Percentiles rank a stretch among this genome's conserved stretches.
phyloP scores from a whole-genome alignment of 2,888 invertebrate genomes.

The Epiblema foenella region DNA sequence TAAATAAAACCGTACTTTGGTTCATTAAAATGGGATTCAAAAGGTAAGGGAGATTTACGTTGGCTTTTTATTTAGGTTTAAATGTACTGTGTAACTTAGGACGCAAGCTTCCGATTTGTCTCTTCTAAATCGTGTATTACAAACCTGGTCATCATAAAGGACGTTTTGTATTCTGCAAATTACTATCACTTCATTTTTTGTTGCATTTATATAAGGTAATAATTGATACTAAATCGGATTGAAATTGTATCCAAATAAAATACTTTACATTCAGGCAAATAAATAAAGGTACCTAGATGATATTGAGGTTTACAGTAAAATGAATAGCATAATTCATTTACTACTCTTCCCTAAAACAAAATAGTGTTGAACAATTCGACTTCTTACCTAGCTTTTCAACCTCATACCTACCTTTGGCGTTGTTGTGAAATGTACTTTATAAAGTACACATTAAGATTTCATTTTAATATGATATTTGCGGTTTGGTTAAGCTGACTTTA shows the following conservation, averaged over 20 bases:
- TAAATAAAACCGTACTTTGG: slow-evolving; percentile 25
- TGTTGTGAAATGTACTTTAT: background rate
- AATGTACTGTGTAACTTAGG: background rate
- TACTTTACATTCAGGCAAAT: background rate
- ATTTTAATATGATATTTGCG: background rate
- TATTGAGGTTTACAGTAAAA: background rate
- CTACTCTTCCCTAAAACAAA: slow-evolving; percentile 6
- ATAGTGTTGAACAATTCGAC: slow-evolving; percentile 1
- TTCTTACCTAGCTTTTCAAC: background rate
- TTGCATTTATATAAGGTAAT: background rate
- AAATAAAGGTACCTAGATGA: background rate
- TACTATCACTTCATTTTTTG: background rate
- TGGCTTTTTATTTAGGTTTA: background rate
- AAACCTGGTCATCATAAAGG: background rate
- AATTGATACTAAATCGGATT: no score
- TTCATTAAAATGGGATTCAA: slow-evolving; percentile 10
- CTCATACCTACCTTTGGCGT: background rate
- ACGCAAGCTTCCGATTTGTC: background rate
- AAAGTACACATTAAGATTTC: slow-evolving; percentile 7
- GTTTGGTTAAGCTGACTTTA: background rate
- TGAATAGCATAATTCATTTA: background rate
- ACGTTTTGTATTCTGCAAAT: background rate
- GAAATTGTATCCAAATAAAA: background rate
- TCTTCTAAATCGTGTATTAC: background rate
- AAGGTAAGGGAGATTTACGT: background rate